Evolutionary conservation across 2,797 vertebrate species (phyloP).

Genomic region (Xerus rutilus): DNA sequence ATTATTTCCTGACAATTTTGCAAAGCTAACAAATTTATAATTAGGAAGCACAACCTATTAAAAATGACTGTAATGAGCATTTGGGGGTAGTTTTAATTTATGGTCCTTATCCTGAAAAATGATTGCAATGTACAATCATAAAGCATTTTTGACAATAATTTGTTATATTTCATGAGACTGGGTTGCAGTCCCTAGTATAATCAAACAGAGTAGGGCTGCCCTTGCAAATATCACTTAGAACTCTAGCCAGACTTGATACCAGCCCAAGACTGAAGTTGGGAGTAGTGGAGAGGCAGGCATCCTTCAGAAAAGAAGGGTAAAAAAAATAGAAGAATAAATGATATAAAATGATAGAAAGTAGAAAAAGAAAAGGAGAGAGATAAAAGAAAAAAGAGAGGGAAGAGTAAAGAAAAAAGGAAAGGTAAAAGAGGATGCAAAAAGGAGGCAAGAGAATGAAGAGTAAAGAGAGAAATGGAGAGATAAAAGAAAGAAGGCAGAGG

Average conservation of each 20-base stretch:
- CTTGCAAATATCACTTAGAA: neutral
- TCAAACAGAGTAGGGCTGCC: neutral
- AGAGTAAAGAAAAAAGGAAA: neutral
- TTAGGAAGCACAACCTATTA: neutral
- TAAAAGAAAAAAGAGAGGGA: accelerated
- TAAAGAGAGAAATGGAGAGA: neutral
- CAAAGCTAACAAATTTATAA: slow-evolving; percentile 19
- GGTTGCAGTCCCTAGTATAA: neutral
- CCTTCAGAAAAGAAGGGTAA: slow-evolving; percentile 6
- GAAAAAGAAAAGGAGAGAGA: neutral
- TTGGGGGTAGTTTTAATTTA: neutral
- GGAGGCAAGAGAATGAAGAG: neutral
- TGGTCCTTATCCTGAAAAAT: neutral
- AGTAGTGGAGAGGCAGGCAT: neutral
- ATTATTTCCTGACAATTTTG: slow-evolving; percentile 50
- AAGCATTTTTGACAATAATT: neutral
- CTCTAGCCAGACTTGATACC: neutral
- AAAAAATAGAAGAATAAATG: neutral
- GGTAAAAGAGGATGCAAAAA: neutral
- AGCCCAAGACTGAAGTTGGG: neutral
- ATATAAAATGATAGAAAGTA: neutral
- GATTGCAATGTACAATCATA: neutral
- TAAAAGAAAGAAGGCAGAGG: neutral
- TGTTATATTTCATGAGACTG: neutral
- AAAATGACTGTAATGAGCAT: neutral